Conservation (phyloP, 2,888 invertebrate species). For the Machimus rusticus region DNA sequence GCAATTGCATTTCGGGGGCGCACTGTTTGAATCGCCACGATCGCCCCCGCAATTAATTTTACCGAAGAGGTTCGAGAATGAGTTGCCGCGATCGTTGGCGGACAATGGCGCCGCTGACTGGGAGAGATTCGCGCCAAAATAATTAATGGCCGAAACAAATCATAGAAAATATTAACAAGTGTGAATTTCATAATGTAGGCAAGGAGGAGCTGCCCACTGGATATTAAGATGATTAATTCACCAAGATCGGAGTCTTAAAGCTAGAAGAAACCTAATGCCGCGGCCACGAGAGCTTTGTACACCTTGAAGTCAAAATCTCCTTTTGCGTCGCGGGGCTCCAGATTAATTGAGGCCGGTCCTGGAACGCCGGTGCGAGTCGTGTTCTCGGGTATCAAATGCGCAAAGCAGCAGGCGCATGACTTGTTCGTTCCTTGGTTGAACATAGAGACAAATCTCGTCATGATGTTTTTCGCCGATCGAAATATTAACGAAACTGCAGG, state of each 20-base stretch:
- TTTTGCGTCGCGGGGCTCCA: not conserved
- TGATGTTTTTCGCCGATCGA: slow-evolving; percentile 24
- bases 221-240: slow-evolving; percentile 38
- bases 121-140: slow-evolving; percentile 51
- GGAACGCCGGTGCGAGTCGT: slow-evolving; percentile 22
- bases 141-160: slow-evolving; percentile 53
- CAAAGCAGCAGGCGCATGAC: slow-evolving; percentile 13
- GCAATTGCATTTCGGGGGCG: not conserved
- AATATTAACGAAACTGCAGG: slow-evolving; percentile 25
- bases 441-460: slow-evolving; percentile 40
- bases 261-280: slow-evolving; percentile 35
- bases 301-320: not conserved
- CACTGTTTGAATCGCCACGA: not conserved
- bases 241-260: slow-evolving; percentile 15
- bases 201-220: not conserved
- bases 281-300: slow-evolving; percentile 32
- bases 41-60: not conserved
- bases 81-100: not conserved
- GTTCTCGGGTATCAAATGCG: slow-evolving; percentile 33
- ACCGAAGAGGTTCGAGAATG: not conserved
- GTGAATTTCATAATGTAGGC: slow-evolving; percentile 57
- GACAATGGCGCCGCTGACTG: slow-evolving; percentile 16
- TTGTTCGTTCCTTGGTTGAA: slow-evolving; percentile 36
- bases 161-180: slow-evolving; percentile 54
- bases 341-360: slow-evolving; percentile 29